Base-by-base conservation (phyloP, 2,888 invertebrate species). In the Synergus itoensis region DNA sequence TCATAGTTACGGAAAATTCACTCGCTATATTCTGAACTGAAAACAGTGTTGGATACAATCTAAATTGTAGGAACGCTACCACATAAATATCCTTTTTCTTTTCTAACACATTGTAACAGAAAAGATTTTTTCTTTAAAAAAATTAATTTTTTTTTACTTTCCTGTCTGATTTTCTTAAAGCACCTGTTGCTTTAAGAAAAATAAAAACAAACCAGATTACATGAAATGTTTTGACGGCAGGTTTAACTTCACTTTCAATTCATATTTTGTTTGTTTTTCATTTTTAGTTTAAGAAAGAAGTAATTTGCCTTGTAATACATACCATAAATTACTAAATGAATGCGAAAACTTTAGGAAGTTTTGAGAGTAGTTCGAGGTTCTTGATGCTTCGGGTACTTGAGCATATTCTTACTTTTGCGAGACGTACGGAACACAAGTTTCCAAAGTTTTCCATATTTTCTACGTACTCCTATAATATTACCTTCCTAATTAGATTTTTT, bases 261-360 rank as follows among this genome's bases (percentile, higher is more conserved):
- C 5, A 36, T 63, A 16, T 18, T 12, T 12, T 21, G 4, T 65
- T 11, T 12, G 18, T 41, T 43, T 18, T 43, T 43, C 7, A 48
- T 67, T n/a, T 67, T 45, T 14, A 43, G 14, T 1, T 12, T 14
- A 18, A 11, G 8, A 45, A 43, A 21, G 5, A 14, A 67, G 11
- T 9, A 67, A 43, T 67, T 45, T 45, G n/a, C 9, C 9, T 41
- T 41, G 16, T 64, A 64, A 64, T 43, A 43, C 18, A 11, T 48
- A 5, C n/a, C 69, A 16, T 14, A 36, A 8, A n/a, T 65, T 18
- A 4, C n/a, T 65, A 18, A 65, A 65, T 65, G 65, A 65, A 43
- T 12, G 9, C 48, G 28, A 69, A 53, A 16, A 69, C 36, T 69
- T n/a, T 28, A 48, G 48, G 53, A 69, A 36, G 41, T 65, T 65